phyloP scores from a whole-genome alignment of 1,140 invertebrate genomes.

The Trichonephila clavata region DNA sequence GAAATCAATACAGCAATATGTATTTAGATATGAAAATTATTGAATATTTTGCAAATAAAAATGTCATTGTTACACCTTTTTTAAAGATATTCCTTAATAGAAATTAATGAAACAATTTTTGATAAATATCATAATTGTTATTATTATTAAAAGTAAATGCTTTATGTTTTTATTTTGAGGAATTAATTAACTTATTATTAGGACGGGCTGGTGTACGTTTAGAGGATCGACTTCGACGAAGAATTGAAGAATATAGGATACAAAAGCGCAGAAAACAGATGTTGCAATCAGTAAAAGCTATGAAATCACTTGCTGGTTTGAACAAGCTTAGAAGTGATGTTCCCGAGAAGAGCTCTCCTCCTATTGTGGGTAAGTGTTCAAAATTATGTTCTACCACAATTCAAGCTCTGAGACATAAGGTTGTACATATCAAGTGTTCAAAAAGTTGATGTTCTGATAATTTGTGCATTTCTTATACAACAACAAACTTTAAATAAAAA shows the following conservation, averaged over 20 bases:
- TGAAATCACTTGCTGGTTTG: constrained; percentile 74
- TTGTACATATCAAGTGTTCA: no score
- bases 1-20: no score
- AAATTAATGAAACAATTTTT: no score
- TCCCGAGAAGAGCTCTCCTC: constrained; percentile 70
- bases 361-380: constrained; percentile 53
- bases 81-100: no score
- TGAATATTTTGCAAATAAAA: no score
- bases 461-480: no score
- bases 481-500: no score
- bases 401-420: no score
- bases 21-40: no score
- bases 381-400: neutral
- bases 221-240: constrained; percentile 80
- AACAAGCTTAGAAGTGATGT: constrained; percentile 58
- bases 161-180: neutral
- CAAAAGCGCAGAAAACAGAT: constrained; percentile 79
- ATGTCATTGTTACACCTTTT: no score
- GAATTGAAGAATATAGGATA: constrained; percentile 84
- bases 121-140: no score
- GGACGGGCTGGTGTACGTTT: constrained; percentile 83
- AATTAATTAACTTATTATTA: constrained; percentile 37
- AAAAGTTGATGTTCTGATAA: no score
- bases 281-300: constrained; percentile 72
- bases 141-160: neutral